Evolutionary conservation across 2,888 invertebrate species (phyloP), one percentile per base, ranked within the genome.

Genomic region (Sicus ferrugineus): DNA sequence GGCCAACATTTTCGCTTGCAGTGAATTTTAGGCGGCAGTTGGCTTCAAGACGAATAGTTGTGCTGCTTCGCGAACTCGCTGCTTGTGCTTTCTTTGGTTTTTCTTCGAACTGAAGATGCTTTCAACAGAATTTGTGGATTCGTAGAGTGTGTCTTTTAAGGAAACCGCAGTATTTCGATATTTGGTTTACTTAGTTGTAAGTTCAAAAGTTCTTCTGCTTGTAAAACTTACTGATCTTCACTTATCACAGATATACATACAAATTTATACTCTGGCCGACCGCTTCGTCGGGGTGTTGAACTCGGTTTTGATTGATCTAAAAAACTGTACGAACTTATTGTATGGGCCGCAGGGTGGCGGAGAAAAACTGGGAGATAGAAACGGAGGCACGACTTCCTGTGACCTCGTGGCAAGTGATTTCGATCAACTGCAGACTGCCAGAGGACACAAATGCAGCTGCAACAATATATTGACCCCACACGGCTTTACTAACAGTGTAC

Each of bases 1-100:
- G 75, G 86, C 86, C 85, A 86, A 85, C 86, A 86, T 86, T 72
- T 78, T 82, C 70, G 69, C 72, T 64, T 70, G 31, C 11, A 14
- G 30, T 48, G 62, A 16, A 11, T 65, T 31, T 62, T 56, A 59
- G 14, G 46, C 38, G n/a, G 30, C 67, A 63, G 23, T 2, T n/a
- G 58, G 28, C 58, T 5, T 19, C 56, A 31, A 30, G 19, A 52
- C 23, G 3, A 31, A n/a, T 14, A 69, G 19, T 56, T 3, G 42
- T 5, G 61, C 7, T 61, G 31, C 59, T n/a, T 52, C 68, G 68
- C 71, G 73, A 70, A 74, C 75, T 69, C 70, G 72, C 71, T 70
- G 63, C 69, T 73, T 63, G 67, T 62, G 71, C 46, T 72, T 63
- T 71, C 69, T 66, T 64, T 73, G 73, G 50, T 74, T 72, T 64